Evolutionary conservation across 2,113 vertebrate genomes (phyloP).

Genomic region (Pelmatolapia mariae): DNA sequence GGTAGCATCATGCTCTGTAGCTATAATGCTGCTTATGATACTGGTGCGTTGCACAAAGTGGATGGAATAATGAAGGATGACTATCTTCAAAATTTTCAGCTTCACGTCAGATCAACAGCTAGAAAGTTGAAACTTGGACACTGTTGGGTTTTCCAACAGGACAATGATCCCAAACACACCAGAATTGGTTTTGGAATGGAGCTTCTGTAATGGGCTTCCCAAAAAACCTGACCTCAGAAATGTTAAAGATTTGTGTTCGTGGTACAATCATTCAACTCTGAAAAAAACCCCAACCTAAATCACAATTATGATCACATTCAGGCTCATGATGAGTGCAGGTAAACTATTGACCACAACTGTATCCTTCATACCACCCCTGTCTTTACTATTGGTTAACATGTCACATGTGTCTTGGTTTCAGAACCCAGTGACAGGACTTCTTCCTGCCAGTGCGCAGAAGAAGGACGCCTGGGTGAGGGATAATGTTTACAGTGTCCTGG

Average conservation of each 20-base stretch:
- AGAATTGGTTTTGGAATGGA: background rate
- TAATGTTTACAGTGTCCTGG: slow-evolving; percentile 94
- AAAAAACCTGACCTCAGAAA: background rate
- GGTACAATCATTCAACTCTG: background rate
- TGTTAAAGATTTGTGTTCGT: background rate
- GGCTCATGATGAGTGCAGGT: background rate
- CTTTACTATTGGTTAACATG: background rate
- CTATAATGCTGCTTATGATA: background rate
- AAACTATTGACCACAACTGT: background rate
- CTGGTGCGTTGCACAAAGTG: background rate
- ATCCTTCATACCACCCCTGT: background rate
- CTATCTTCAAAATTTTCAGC: background rate
- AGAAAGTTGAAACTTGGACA: background rate
- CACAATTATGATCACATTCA: background rate
- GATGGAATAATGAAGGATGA: background rate
- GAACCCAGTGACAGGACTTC: slow-evolving; percentile 92
- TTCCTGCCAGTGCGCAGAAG: slow-evolving; percentile 85
- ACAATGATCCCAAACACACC: background rate
- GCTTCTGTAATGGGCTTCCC: background rate
- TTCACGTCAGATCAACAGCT: background rate
- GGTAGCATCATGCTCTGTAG: background rate
- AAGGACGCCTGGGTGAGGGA: slow-evolving; percentile 97
- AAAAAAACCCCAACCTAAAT: background rate
- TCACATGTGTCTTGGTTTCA: slow-evolving; percentile 42
- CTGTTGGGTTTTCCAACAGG: background rate